Conservation (phyloP, 2,888 invertebrate species). For the Pocota personata region DNA sequence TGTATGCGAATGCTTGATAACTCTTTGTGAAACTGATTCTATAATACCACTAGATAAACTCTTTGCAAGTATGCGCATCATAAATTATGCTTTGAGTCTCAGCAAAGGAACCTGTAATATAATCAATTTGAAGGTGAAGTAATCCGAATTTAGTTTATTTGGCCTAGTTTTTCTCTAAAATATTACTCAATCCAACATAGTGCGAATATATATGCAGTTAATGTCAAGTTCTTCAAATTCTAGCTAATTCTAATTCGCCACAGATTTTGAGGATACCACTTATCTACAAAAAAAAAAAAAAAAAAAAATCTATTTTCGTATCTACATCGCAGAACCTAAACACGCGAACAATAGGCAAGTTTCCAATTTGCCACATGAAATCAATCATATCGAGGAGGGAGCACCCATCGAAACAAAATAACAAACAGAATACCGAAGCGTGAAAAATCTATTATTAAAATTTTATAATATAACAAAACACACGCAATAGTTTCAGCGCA, state of each 20-base stretch:
- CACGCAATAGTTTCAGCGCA: background rate
- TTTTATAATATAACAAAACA: background rate
- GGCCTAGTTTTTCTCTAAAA: no score
- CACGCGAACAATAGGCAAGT: constrained; percentile 60
- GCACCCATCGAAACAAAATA: constrained; percentile 20
- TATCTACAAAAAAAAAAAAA: background rate
- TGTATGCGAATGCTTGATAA: background rate
- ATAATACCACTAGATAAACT: background rate
- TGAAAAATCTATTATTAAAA: constrained; percentile 23
- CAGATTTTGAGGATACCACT: constrained; percentile 6
- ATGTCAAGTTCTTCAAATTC: background rate
- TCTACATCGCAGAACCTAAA: background rate
- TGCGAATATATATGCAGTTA: background rate
- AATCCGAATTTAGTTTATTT: background rate
- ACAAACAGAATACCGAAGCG: constrained; percentile 5
- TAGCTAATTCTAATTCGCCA: background rate
- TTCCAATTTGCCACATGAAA: constrained; percentile 51
- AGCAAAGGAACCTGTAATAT: background rate
- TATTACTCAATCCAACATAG: no score
- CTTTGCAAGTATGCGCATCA: background rate
- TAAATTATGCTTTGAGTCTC: background rate
- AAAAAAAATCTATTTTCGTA: background rate
- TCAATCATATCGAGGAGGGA: constrained; percentile 31
- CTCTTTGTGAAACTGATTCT: background rate
- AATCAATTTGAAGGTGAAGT: background rate